Evolutionary conservation across 2,113 vertebrate genomes (phyloP).

Genomic region (Sciurus niger): DNA sequence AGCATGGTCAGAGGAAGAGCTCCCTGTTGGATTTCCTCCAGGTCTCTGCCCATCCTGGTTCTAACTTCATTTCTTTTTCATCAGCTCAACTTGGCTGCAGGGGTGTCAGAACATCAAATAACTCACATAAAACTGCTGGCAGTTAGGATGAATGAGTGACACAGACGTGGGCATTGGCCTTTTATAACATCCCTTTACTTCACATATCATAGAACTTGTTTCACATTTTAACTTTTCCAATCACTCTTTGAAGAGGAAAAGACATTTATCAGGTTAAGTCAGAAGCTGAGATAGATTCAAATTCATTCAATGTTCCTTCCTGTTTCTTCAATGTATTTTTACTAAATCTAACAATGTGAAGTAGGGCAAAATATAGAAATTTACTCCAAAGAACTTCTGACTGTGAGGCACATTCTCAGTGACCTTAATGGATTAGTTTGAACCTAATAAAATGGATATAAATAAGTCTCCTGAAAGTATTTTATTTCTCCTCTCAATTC

Average conservation of each 20-base stretch:
- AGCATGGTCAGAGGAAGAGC: background rate
- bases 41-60: background rate
- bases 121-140: background rate
- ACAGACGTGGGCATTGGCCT: fast-evolving
- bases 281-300: background rate
- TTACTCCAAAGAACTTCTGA: background rate
- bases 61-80: background rate
- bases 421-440: background rate
- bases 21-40: background rate
- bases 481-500: background rate
- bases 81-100: fast-evolving
- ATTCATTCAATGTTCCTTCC: background rate
- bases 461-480: background rate
- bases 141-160: background rate
- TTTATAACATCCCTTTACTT: background rate
- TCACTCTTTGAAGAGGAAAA: background rate
- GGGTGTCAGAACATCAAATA: fast-evolving
- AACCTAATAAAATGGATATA: background rate
- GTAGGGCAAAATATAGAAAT: background rate
- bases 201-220: background rate
- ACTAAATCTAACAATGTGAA: background rate
- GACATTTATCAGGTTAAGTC: background rate
- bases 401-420: background rate
- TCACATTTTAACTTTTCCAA: background rate
- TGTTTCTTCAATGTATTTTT: background rate